phyloP scores from a whole-genome alignment of 2,113 vertebrate genomes.

The Anguilla japonica region DNA sequence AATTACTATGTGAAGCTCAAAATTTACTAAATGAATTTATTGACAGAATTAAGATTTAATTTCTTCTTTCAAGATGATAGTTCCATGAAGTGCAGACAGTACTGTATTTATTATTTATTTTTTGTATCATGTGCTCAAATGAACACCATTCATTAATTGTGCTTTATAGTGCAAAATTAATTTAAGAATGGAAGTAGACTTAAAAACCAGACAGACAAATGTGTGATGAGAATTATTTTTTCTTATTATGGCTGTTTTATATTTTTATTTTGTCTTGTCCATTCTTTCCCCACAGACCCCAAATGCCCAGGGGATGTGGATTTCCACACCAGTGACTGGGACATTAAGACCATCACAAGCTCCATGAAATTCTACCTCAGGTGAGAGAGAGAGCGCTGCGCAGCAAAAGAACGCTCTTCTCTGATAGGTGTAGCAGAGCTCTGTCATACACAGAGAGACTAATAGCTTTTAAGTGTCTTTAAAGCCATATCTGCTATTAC shows the following conservation, averaged over 20 bases:
- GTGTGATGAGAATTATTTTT: neutral
- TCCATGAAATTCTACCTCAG: slow-evolving; percentile 97
- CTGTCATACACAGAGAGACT: neutral
- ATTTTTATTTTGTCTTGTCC: neutral
- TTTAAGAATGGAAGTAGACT: neutral
- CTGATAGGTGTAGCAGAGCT: neutral
- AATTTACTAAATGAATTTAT: too few species aligned
- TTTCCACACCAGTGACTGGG: slow-evolving; percentile 82
- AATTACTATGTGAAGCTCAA: too few species aligned
- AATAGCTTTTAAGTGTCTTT: neutral
- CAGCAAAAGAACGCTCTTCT: neutral
- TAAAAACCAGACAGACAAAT: neutral
- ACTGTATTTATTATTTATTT: neutral
- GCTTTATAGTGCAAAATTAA: neutral
- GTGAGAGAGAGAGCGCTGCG: slow-evolving; percentile 56
- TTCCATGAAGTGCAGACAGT: too few species aligned
- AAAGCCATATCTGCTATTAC: too few species aligned
- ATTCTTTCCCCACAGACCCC: slow-evolving; percentile 68
- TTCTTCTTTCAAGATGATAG: too few species aligned
- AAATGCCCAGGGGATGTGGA: slow-evolving; percentile 87
- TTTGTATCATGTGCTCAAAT: neutral
- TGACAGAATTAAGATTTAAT: too few species aligned
- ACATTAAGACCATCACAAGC: slow-evolving; percentile 95
- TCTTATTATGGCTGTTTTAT: slow-evolving; percentile 4
- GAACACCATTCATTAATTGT: neutral